phyloP scores from a whole-genome alignment of 2,888 invertebrate species.

The Melinopterus prodromus region DNA sequence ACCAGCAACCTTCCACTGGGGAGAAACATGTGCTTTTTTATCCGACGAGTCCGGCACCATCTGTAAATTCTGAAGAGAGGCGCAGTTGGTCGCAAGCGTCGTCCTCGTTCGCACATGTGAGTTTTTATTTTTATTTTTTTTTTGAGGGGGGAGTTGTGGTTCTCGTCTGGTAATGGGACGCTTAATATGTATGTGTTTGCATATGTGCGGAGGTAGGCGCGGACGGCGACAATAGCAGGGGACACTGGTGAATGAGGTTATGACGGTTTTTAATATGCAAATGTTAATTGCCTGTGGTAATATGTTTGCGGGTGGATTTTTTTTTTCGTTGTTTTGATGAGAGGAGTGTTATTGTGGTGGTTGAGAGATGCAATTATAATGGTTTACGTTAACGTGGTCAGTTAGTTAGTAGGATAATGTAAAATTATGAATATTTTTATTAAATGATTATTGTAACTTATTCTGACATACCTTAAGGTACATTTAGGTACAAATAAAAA shows the following conservation, averaged over 20 bases:
- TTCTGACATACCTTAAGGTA: too few species aligned
- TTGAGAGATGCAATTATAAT: background rate
- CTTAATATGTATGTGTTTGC: background rate
- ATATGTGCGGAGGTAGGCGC: background rate
- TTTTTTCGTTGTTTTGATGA: background rate
- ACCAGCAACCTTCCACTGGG: slow-evolving; percentile 59
- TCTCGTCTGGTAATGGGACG: background rate
- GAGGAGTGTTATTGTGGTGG: background rate
- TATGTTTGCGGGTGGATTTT: background rate
- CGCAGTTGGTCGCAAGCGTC: slow-evolving; percentile 57
- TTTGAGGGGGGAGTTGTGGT: background rate
- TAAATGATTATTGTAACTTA: too few species aligned
- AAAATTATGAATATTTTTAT: too few species aligned
- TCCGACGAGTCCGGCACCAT: slow-evolving; percentile 59
- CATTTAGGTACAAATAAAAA: too few species aligned
- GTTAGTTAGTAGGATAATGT: too few species aligned
- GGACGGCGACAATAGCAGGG: background rate
- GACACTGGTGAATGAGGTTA: background rate
- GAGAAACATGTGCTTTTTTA: slow-evolving; percentile 62
- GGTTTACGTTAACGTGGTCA: background rate
- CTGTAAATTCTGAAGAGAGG: slow-evolving; percentile 55
- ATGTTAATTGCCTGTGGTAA: background rate
- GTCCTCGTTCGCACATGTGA: slow-evolving; percentile 51
- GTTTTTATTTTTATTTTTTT: slow-evolving; percentile 35
- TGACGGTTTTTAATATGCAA: background rate